Conservation (phyloP, 2,797 vertebrate genomes). For the Tragopan temminckii region DNA sequence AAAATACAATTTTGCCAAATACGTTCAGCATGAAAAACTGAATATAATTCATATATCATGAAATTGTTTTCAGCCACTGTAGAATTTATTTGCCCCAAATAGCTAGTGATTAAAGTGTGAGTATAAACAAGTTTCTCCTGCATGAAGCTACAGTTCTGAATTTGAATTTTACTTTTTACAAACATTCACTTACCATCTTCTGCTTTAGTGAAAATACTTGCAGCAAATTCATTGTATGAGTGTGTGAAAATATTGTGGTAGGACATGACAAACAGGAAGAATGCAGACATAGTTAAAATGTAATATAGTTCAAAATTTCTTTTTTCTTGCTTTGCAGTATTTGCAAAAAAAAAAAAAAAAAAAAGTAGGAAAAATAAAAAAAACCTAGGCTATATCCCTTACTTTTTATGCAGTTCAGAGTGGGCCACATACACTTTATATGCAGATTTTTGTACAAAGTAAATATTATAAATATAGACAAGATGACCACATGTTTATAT, state of each 20-base stretch:
- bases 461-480: background rate
- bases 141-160: background rate
- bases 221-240: background rate
- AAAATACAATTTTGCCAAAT: background rate
- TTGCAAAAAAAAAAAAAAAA: background rate
- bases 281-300: accelerated
- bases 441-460: background rate
- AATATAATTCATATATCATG: background rate
- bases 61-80: background rate
- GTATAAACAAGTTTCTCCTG: background rate
- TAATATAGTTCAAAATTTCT: background rate
- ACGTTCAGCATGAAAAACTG: background rate
- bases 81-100: background rate
- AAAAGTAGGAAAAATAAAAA: too few relatives aligned
- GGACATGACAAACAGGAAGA: background rate
- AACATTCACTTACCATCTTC: background rate
- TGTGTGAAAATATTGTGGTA: background rate
- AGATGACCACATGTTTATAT: background rate
- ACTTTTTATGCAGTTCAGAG: background rate
- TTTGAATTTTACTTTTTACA: background rate
- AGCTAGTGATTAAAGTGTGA: background rate
- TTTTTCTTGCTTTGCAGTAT: background rate
- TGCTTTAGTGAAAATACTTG: background rate
- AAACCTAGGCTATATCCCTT: background rate
- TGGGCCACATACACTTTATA: too few relatives aligned